Evolutionary conservation across 2,113 vertebrate species (phyloP).

Genomic region (Lepus europaeus): DNA sequence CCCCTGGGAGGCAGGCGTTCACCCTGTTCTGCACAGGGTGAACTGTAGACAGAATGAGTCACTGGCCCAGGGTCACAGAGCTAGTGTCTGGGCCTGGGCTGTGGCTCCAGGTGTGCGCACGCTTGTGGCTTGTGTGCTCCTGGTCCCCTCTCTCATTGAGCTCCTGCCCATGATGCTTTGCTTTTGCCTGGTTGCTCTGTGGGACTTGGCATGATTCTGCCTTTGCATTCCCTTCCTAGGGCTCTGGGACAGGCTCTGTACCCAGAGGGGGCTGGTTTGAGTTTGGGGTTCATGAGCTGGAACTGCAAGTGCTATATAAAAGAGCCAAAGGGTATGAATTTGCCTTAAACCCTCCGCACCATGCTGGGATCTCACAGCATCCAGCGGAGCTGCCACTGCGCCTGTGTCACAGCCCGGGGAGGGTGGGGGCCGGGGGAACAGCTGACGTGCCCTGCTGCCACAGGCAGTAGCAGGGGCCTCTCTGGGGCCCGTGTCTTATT

Average conservation of each 20-base stretch:
- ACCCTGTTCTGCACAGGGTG: neutral
- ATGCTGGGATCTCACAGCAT: neutral
- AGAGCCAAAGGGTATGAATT: neutral
- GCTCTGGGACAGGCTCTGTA: neutral
- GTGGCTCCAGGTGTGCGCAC: neutral
- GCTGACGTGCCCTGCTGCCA: neutral
- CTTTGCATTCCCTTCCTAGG: neutral
- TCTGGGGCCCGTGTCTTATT: neutral
- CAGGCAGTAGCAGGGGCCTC: neutral
- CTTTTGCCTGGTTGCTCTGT: neutral
- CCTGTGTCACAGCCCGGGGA: neutral
- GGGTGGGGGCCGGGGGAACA: too few relatives aligned
- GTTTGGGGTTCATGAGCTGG: neutral
- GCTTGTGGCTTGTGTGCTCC: neutral
- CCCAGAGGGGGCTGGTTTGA: neutral
- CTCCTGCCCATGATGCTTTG: neutral
- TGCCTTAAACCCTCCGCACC: slow-evolving; percentile 1
- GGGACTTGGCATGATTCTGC: neutral
- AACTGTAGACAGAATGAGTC: neutral
- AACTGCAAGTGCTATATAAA: neutral
- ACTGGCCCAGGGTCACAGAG: neutral
- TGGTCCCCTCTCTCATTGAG: neutral
- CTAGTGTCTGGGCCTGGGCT: neutral
- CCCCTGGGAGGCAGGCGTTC: neutral
- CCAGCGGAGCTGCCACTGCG: neutral